Evolutionary conservation across 2,113 vertebrate species (phyloP).

Genomic region (Promerops cafer): DNA sequence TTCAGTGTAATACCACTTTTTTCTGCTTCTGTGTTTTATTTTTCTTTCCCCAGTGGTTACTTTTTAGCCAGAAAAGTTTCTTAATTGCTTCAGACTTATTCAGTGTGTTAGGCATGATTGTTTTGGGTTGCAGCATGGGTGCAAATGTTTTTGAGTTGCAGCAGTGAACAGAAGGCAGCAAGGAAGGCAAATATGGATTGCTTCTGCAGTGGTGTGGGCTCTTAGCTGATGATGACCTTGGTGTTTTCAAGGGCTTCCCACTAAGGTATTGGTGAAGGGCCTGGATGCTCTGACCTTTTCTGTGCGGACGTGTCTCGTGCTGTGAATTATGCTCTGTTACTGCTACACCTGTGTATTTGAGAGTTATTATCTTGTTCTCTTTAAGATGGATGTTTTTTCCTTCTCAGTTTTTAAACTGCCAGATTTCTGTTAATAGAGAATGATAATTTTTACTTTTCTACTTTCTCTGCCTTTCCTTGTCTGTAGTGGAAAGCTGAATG

Average conservation of each 20-base stretch:
- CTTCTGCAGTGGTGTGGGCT: not conserved
- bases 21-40: not conserved
- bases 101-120: not conserved
- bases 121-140: not conserved
- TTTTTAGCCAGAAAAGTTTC: not conserved
- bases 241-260: not conserved
- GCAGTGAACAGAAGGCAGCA: not conserved
- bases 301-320: accelerated
- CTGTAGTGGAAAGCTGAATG: not conserved
- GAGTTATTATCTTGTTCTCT: not conserved
- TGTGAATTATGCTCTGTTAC: not conserved
- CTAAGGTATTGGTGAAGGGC: not conserved
- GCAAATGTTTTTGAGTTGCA: not conserved
- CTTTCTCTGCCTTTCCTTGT: not conserved
- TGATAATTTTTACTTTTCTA: not conserved
- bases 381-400: not conserved
- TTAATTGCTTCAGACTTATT: not conserved
- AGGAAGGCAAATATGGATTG: not conserved
- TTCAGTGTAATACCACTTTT: not conserved
- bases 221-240: not conserved
- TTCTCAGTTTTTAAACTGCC: not conserved
- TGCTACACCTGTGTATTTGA: not conserved
- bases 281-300: not conserved
- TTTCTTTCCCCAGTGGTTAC: not conserved
- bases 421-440: not conserved